Base-by-base conservation (phyloP, 1,140 invertebrate species). In the Oryctes rhinoceros region DNA sequence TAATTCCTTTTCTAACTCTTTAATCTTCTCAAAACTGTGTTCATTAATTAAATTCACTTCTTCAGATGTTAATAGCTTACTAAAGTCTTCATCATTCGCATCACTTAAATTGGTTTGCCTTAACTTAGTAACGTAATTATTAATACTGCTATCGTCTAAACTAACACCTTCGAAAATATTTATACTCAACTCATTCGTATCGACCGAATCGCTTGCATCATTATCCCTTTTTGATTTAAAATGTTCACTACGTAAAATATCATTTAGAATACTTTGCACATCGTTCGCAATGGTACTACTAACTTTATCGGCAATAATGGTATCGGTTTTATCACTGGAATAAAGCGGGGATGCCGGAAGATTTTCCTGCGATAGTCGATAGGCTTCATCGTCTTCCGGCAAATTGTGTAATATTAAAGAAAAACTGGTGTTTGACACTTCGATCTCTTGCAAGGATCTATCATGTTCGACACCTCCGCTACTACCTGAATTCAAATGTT, bases 1-100 rank as follows among this genome's bases (percentile, higher is more conserved):
- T 79, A 88, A 83, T 59, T 88, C 86, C 81, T 59, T 78, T 35
- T 89, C 86, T 15, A 89, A 83, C 15, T 89, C 87, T 77, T 86
- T 3, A 88, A 83, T 76, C 87, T 84, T 85, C 49, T 85, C 83
- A 59, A 85, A 53, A 81, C 84, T 87, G 30, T 80, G 39, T 78
- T 81, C 37, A 39, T 24, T 71, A 10, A 71, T 11, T 71, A 37
- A 10, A 30, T 71, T 67, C n/a, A 65, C 74, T 30, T 44, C 53
- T 53, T 53, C 49, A 1, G 67, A n/a, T 18, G 30, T 76, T 75
- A 80, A 65, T 59, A 62, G 9, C 11, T 78, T 59, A 18, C 18
- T 59, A 18, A 59, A 59, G 3, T 59, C 53, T 15, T 59, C 53
- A n/a, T 59, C 53, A 3, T 59, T 44, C 1, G 7, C 78, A 20